These are phyloP conservation scores for Tricholaema leucomelas DNA, from an alignment of 2,113 vertebrate genomes.

Conservation along the genomic window DNA sequence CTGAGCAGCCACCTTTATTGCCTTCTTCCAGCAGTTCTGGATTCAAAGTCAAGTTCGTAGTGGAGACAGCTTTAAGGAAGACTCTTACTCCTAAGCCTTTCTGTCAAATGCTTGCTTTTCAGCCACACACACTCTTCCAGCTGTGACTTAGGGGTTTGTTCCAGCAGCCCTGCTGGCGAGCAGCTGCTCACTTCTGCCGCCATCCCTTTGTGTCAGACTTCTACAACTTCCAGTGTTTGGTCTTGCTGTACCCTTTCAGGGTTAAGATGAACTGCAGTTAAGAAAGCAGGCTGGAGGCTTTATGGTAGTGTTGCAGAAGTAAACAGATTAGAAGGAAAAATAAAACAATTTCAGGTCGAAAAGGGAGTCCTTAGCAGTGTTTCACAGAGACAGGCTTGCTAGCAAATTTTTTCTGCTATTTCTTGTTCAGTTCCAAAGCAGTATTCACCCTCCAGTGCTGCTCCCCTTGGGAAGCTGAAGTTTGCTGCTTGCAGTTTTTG, in stretches of 20 bases:
- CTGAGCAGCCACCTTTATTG: background rate
- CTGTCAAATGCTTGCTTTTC: background rate
- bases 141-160: background rate
- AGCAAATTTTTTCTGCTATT: background rate
- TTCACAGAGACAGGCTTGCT: background rate
- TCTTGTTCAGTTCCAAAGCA: background rate
- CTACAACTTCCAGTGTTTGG: background rate
- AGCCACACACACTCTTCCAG: background rate
- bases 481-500: background rate
- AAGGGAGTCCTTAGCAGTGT: background rate
- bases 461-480: background rate
- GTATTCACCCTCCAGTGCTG: background rate
- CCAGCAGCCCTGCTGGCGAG: background rate
- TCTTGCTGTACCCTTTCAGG: background rate
- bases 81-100: background rate
- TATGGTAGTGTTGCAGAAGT: background rate
- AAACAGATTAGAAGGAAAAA: background rate
- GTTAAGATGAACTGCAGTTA: background rate
- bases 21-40: background rate
- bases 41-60: background rate
- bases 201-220: background rate
- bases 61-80: background rate
- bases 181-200: background rate
- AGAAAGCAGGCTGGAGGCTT: background rate
- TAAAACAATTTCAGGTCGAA: background rate